Evolutionary conservation across 2,888 invertebrate species (phyloP), one percentile per base, ranked within the genome.

Genomic region (Drosophila kuntzei): DNA sequence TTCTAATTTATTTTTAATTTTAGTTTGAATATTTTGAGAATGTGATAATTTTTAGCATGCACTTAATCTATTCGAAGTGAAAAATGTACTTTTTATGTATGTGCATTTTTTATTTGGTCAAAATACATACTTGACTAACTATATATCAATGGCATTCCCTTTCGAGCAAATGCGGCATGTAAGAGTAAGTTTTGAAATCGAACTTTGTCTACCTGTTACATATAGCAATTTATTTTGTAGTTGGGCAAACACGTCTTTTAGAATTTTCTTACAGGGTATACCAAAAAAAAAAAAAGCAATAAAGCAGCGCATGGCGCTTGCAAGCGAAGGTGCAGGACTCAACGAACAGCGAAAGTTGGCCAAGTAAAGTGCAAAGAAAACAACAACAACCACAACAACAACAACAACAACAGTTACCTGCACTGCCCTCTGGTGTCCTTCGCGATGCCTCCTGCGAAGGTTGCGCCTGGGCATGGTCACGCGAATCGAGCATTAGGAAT

Each of bases 381-480:
- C 49, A 41, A 36, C 18, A 69, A 61, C 32, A 54, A 50, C 22
- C 54, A 46, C 50, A 41, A 29, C n/a, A 69, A 61, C 32, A 54
- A 50, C 22, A 58, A 46, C 50, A 41, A 29, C n/a, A 62, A 67
- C 22, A 47, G 32, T 22, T 43, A 43, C 39, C 16, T 39, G 39
- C 22, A 7, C 14, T 71, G 72, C 49, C 55, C 59, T 58, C 37
- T 41, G 61, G 16, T 77, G 86, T 82, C 86, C 80, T 80, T 80
- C 80, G 85, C 69, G 60, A 54, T 66, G 68, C 67, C 68, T 66
- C 53, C 60, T 47, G 75, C 87, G 84, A 81, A 81, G 81, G 81
- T 81, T 81, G 87, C 60, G 49, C 32, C 68, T 51, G 55, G 58
- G 69, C 82, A 82, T 69, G 79, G 86, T 72, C 85, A 81, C 67